Evolutionary conservation across 1,140 invertebrate species (phyloP), one percentile per base, ranked within the genome.

Genomic region (Muscidifurax raptorellus): DNA sequence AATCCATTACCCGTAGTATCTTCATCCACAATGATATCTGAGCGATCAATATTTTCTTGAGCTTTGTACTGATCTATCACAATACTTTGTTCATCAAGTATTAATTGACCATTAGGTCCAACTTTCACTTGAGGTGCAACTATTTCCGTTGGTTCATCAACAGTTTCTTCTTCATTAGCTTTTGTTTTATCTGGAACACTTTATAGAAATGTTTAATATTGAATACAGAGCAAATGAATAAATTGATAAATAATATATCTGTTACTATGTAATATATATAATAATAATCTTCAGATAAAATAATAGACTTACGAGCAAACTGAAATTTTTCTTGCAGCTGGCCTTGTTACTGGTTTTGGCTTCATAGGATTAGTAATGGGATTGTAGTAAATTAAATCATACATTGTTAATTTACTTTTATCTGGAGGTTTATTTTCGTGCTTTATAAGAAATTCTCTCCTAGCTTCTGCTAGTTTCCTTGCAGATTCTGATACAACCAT

Each of bases 321-420:
- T 30, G 85, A 82, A 32, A 82, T 71, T 82, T 83, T 85, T 87
- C 47, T 90, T 47, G 32, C 78, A 59, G 85, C 83, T n/a, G 84
- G 80, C 76, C 27, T 84, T 78, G 67, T 88, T n/a, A 47, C 9
- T 88, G 32, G 75, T 86, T 83, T 86, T 87, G 76, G 76, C 87
- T 92, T 93, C 95, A 96, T 95, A 4, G 95, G 95, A 93, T 96
- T 97, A 28, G 94, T 94, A 1, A 92, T 90, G 4, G 97, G 97
- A 93, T 98, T 98, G 91, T 97, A 98, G 92, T 96, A 98, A 87
- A 98, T 98, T 71, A 98, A 94, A 93, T 98, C 97, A 87, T 96
- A 96, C 97, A 98, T 98, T 66, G 96, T 98, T 82, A 98, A 94
- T 76, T 95, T 95, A 30, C 94, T 94, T 87, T 94, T 94, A 87